Conservation (phyloP, 1,140 invertebrate genomes). For the Bombus confusus region DNA sequence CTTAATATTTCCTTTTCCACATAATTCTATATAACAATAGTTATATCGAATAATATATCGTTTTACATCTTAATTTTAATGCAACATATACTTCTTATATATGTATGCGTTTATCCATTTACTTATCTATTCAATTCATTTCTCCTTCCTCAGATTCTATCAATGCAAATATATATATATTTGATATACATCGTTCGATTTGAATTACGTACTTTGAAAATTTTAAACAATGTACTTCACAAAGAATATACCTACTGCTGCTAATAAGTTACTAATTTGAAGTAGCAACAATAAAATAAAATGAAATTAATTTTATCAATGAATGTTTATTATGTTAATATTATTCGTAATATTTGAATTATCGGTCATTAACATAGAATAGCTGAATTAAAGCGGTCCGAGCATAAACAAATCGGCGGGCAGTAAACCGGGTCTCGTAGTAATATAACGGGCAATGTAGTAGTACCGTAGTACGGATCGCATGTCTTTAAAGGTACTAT, state of each 20-base stretch:
- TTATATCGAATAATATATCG: not conserved
- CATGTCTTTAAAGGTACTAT: not conserved
- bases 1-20: not conserved
- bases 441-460: not conserved
- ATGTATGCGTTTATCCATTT: not conserved
- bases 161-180: too few species aligned
- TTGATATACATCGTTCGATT: too few species aligned
- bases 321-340: not conserved
- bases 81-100: not conserved
- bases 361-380: not conserved
- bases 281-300: not conserved
- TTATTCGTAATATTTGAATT: not conserved
- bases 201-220: not conserved
- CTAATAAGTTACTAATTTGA: not conserved
- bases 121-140: too few species aligned
- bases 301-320: not conserved
- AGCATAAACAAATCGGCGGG: not conserved
- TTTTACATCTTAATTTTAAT: not conserved
- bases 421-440: not conserved
- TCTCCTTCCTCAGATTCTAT: too few species aligned
- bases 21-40: not conserved
- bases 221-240: not conserved
- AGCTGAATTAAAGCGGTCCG: not conserved
- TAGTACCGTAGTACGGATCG: not conserved
- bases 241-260: too few species aligned